Evolutionary conservation across 1,140 invertebrate species (phyloP).

Genomic region (Eumeta japonica): DNA sequence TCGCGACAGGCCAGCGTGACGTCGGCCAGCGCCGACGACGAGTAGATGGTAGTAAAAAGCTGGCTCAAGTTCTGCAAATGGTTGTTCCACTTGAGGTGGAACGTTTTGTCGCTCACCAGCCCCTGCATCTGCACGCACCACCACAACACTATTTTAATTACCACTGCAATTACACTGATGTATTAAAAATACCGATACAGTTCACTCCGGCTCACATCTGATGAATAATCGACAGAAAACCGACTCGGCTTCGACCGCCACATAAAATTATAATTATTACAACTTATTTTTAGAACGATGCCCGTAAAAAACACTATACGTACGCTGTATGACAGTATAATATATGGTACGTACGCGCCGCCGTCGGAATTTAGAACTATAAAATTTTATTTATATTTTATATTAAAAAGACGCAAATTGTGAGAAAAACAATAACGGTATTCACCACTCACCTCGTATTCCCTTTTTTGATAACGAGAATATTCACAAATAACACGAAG

Average conservation of each 20-base stretch:
- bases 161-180: conserved; percentile 31
- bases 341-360: conserved; percentile 53
- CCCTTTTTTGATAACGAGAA: conserved; percentile 46
- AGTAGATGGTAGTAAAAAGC: conserved; percentile 69
- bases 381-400: conserved; percentile 52
- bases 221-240: conserved; percentile 50
- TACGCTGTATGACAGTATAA: conserved; percentile 57
- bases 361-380: conserved; percentile 54
- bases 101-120: conserved; percentile 63
- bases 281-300: conserved; percentile 59
- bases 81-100: conserved; percentile 74
- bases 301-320: conserved; percentile 59
- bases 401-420: conserved; percentile 34
- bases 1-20: conserved; percentile 66
- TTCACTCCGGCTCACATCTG: conserved; percentile 11
- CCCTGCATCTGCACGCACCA: conserved; percentile 57
- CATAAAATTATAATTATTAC: conserved; percentile 59
- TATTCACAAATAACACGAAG: conserved; percentile 55
- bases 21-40: conserved; percentile 67
- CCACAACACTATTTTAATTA: conserved; percentile 35
- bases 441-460: conserved; percentile 47
- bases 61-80: conserved; percentile 70
- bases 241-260: conserved; percentile 51
- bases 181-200: conserved; percentile 37
- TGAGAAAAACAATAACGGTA: conserved; percentile 32